phyloP scores from a whole-genome alignment of 2,888 invertebrate species.

The Orthosia cruda region DNA sequence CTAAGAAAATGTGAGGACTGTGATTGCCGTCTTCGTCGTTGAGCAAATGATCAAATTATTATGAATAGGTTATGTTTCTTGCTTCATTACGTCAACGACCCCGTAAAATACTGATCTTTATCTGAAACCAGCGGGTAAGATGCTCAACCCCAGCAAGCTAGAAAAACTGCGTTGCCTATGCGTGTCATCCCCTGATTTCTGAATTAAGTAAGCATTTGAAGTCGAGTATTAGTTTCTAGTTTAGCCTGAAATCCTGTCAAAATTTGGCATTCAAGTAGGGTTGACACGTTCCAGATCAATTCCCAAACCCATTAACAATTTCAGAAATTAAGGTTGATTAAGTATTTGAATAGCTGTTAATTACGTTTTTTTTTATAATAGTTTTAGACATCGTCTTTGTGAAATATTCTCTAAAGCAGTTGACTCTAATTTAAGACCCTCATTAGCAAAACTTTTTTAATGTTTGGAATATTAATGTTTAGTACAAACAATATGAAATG shows the following conservation, averaged over 20 bases:
- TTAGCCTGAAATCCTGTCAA: too few relatives aligned
- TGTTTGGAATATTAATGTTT: background rate
- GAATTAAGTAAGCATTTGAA: too few relatives aligned
- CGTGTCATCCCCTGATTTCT: too few relatives aligned
- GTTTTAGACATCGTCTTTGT: background rate
- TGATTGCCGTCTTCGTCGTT: background rate
- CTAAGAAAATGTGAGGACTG: background rate
- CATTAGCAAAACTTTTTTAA: constrained; percentile 4
- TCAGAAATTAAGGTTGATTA: background rate
- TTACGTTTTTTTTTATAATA: background rate
- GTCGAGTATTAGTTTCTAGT: too few relatives aligned
- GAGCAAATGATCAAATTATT: constrained; percentile 2
- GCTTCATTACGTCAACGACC: too few relatives aligned
- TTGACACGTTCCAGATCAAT: too few relatives aligned
- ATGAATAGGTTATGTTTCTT: background rate
- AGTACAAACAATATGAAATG: background rate
- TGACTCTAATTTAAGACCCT: background rate
- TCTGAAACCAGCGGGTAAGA: too few relatives aligned
- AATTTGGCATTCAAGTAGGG: too few relatives aligned
- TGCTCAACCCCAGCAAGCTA: too few relatives aligned
- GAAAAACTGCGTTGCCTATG: too few relatives aligned
- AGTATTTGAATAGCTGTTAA: background rate
- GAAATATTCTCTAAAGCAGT: background rate
- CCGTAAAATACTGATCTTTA: too few relatives aligned
- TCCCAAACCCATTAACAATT: too few relatives aligned